phyloP scores from a whole-genome alignment of 2,113 vertebrate species.

The Colius striatus region DNA sequence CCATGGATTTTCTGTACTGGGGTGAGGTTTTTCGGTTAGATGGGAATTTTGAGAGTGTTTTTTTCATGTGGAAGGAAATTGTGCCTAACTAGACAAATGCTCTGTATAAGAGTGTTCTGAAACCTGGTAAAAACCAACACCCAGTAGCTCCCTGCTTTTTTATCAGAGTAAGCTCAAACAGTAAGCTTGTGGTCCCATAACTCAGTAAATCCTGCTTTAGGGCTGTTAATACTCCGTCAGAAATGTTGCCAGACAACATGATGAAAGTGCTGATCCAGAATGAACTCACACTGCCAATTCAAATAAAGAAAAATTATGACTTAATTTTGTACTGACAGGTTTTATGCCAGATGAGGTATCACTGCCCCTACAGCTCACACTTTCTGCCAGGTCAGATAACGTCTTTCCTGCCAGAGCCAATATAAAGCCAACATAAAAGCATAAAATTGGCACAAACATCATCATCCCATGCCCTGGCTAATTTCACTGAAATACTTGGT shows the following conservation, averaged over 20 bases:
- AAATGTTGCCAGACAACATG: constrained; percentile 43
- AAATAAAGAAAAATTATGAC: constrained; percentile 58
- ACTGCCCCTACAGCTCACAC: neutral
- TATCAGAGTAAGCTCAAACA: constrained; percentile 14
- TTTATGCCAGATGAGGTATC: constrained; percentile 32
- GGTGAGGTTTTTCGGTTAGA: neutral
- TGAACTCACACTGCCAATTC: constrained; percentile 22
- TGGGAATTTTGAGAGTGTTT: neutral
- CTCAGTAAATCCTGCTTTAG: constrained; percentile 27
- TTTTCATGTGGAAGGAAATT: neutral
- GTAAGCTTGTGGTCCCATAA: constrained; percentile 10
- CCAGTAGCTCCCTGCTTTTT: constrained; percentile 23
- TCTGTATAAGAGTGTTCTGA: neutral
- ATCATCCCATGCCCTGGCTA: neutral
- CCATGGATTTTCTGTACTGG: neutral
- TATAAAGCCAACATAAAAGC: neutral
- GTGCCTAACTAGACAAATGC: neutral
- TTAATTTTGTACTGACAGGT: constrained; percentile 55
- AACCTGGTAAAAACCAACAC: neutral
- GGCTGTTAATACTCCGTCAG: constrained; percentile 1
- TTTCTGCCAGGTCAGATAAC: neutral
- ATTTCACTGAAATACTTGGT: neutral
- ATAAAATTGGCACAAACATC: neutral
- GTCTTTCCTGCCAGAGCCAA: neutral
- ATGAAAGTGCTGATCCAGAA: constrained; percentile 60